These are phyloP conservation scores for Drosophila rubida DNA, from an alignment of 2,888 invertebrate species.

Conservation along the genomic window DNA sequence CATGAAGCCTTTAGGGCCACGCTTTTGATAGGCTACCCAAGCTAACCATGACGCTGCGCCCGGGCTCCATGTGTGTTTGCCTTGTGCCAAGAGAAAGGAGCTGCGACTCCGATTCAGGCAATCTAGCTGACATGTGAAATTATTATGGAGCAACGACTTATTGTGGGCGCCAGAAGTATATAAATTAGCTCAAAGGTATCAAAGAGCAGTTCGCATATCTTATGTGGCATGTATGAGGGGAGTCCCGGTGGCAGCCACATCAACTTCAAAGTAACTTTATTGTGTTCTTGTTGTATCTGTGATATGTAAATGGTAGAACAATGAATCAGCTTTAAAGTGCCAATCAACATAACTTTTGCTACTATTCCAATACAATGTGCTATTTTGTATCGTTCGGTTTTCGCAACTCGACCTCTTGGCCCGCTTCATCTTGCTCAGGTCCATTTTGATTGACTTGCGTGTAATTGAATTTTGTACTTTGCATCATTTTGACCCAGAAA, in stretches of 20 bases:
- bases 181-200: slow-evolving; percentile 43
- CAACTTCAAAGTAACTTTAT: not conserved
- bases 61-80: slow-evolving; percentile 26
- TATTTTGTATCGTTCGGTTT: not conserved
- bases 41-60: slow-evolving; percentile 15
- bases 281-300: not conserved
- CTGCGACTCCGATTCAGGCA: slow-evolving; percentile 21
- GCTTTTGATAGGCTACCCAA: slow-evolving; percentile 56
- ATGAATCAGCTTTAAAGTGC: not conserved
- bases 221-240: no score
- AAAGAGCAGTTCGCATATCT: slow-evolving; percentile 26
- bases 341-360: not conserved
- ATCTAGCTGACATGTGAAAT: slow-evolving; percentile 50
- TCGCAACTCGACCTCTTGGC: not conserved
- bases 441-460: slow-evolving; percentile 46
- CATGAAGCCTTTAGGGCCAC: slow-evolving; percentile 68
- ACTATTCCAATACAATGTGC: not conserved
- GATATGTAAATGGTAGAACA: not conserved
- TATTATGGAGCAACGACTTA: slow-evolving; percentile 38
- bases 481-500: slow-evolving; percentile 20
- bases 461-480: slow-evolving; percentile 59
- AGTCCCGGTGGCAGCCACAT: not conserved
- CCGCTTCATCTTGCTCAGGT: not conserved
- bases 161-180: slow-evolving; percentile 39
- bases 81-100: slow-evolving; percentile 24